Evolutionary conservation across 2,797 vertebrate genomes (phyloP), one percentile per base, ranked within the genome.

Genomic region (Tachyglossus aculeatus): DNA sequence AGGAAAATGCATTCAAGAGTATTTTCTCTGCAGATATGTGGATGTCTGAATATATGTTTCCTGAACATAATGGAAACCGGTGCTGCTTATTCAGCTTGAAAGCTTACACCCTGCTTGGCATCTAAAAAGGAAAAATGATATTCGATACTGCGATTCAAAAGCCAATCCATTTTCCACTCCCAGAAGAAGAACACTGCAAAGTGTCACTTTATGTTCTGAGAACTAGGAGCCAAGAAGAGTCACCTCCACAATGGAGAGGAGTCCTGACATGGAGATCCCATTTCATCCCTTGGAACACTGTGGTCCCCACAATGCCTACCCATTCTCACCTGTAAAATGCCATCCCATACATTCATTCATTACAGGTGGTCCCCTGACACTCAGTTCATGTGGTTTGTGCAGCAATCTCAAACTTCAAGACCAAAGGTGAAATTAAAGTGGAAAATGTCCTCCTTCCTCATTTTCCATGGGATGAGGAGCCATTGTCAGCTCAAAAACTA

Each of bases 1-100:
- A 70, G 80, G 67, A 66, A 63, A 69, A 71, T 59, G 59, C 44
- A 80, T 83, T 74, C 22, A 55, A 72, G 66, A 79, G 59, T 19
- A 36, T 77, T 71, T 57, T 37, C 64, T 18, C 60, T 37, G 32
- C 47, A 39, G 57, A 70, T 24, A 60, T 39, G 27, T 55, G 25
- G 25, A n/a, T 78, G 71, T 75, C 43, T 73, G 72, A 69, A 56
- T 55, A 58, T 56, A 61, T 63, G 43, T 56, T 67, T 27, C 52
- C 77, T 72, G 80, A 67, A 67, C 18, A 66, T 25, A 74, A 32
- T 27, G 54, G 64, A 78, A 71, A 63, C 24, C 40, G 27, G 39
- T 58, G 43, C 22, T 45, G 74, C n/a, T 21, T 15, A 34, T 2
- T 1, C 54, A 6, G 7, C 1, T 50, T 67, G 67, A 78, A 78